Conservation (phyloP, 2,113 vertebrate species). For the Caranx ignobilis region DNA sequence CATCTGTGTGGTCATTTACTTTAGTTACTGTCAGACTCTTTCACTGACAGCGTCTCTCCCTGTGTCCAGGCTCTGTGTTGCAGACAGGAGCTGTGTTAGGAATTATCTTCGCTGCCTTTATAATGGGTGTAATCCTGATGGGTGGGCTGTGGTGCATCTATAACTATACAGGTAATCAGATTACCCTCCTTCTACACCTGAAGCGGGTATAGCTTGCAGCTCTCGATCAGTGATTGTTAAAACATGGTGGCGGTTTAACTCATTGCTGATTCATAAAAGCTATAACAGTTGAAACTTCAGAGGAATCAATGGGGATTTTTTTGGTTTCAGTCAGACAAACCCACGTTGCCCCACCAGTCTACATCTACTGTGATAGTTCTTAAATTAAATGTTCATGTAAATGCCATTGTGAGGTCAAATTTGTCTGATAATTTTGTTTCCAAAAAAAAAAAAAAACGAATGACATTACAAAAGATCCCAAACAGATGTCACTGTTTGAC, state of each 20-base stretch:
- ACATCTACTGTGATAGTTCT: too few relatives aligned
- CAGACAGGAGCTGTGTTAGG: conserved; percentile 74
- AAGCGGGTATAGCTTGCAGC: not conserved
- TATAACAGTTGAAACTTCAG: not conserved
- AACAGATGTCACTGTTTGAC: too few relatives aligned
- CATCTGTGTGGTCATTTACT: not conserved
- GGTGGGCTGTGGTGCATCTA: conserved; percentile 86
- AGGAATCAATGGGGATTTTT: not conserved
- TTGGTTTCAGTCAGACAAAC: not conserved
- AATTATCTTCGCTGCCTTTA: conserved; percentile 82
- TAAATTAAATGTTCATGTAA: too few relatives aligned
- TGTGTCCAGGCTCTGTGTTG: conserved; percentile 60
- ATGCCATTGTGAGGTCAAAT: too few relatives aligned
- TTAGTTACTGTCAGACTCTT: not conserved
- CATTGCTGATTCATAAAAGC: not conserved
- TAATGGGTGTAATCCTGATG: conserved; percentile 82
- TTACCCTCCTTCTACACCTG: too few relatives aligned
- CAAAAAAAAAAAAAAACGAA: too few relatives aligned
- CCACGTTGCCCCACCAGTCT: not conserved
- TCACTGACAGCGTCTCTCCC: not conserved
- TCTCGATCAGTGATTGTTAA: not conserved
- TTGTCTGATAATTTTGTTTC: too few relatives aligned
- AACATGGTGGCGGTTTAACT: not conserved
- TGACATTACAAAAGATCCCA: too few relatives aligned
- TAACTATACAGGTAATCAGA: conserved; percentile 78